Percentiles rank a stretch among this genome's conserved stretches.
Evolutionary conservation across 1,140 invertebrate species (phyloP).

Genomic region (Andricus grossulariae): DNA sequence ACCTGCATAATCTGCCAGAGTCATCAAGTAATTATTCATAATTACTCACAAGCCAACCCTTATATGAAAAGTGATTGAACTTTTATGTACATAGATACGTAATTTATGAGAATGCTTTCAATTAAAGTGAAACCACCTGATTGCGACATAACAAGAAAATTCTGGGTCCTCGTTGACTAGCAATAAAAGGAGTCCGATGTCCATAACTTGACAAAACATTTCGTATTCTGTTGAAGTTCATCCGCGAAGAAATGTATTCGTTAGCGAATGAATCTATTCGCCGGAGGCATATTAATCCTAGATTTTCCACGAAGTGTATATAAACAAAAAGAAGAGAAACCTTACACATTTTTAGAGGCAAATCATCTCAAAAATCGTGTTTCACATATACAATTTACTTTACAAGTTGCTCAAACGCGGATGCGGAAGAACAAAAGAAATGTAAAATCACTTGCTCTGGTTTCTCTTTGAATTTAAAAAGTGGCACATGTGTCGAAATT

Average conservation of each 20-base stretch:
- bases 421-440: too few species aligned
- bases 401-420: too few species aligned
- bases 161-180: not conserved
- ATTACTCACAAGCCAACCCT: not conserved
- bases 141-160: constrained; percentile 11
- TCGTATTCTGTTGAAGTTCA: constrained; percentile 27
- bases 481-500: too few species aligned
- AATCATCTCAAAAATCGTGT: too few species aligned
- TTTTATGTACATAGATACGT: not conserved
- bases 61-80: not conserved
- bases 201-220: not conserved
- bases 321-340: too few species aligned
- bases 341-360: too few species aligned
- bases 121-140: constrained; percentile 1
- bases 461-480: too few species aligned
- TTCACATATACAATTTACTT: too few species aligned
- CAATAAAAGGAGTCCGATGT: not conserved
- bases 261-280: not conserved
- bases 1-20: not conserved
- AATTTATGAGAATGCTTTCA: constrained; percentile 6
- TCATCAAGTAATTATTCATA: constrained; percentile 5
- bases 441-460: too few species aligned
- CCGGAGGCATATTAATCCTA: not conserved
- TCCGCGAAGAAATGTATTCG: not conserved
- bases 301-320: not conserved